Base-by-base conservation (phyloP, 1,140 invertebrate species). In the Ceratitis capitata region DNA sequence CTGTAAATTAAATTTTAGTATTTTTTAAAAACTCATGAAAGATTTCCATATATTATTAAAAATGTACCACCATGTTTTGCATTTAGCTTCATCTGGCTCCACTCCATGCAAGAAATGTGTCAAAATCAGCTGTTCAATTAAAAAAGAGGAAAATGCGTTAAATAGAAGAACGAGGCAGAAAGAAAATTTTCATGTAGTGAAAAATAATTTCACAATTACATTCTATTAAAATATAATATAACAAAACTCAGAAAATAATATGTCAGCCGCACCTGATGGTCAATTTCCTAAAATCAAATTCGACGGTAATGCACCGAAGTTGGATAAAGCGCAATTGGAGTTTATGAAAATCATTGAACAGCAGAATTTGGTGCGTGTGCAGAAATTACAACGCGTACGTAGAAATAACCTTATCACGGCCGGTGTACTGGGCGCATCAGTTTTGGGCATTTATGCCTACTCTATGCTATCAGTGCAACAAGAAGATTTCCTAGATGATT, bases 401-500 rank as follows among this genome's bases (percentile, higher is more conserved):
- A 93, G 92, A 88, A 94, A 93, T 83, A 97, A 97, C 90, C 91
- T 94, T 19, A 92, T 95, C 10, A 95, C 94, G 2, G 95, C 91
- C 86, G 92, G 92, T 7, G 86, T 93, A 1, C 92, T 97, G 7
- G 95, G 94, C 10, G 88, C 92, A 3, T 92, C 92, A 26, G 96
- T 95, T 0, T 83, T 97, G 5, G 92, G 94, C 84, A 97, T 98
- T 88, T 98, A 97, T 91, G 89, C 92, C 7, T 98, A 98, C 92
- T 96, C 97, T 9, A 97, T 98, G 86, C 94, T 94, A 85, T 93
- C 96, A 4, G 95, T 98, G 39, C 96, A 95, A 89, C 96, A 97
- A 90, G 97, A 98, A 92, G 96, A 94, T 29, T 98, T 98, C 89
- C 92, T 98, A 26, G 97, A 98, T 92, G 96, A 98, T 92, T 96